Evolutionary conservation across 1,140 invertebrate species (phyloP), one percentile per base, ranked within the genome.

Genomic region (Druon quercuslanigerum): DNA sequence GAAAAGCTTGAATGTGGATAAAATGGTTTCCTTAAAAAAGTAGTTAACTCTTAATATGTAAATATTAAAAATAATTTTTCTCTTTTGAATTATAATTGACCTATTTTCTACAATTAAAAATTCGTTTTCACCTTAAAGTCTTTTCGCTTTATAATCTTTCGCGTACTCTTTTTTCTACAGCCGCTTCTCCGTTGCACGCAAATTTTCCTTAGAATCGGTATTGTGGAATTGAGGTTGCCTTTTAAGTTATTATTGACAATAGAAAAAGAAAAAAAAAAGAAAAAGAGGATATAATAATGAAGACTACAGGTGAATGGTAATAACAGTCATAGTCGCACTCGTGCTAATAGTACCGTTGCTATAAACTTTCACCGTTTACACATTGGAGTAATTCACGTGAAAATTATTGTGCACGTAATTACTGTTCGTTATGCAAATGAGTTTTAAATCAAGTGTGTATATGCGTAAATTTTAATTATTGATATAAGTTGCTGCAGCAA

Each of bases 371-470:
- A 40, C 60, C 60, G 33, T 25, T 40, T n/a, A 16, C 6, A 66
- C 25, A 46, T 66, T 66, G 33, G n/a, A 66, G 60, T 66, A 66
- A 66, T 66, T 40, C 40, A 25, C 46, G n/a, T 66, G 60, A 40
- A 40, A 66, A 66, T 66, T 66, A 66, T 66, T 66, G 33, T 40
- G 33, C 25, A 66, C 40, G 25, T 40, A 66, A 66, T 66, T 66
- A 20, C 60, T 40, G 14, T 66, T 33, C 60, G 60, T 66, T 66
- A 66, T 66, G 33, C 40, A 66, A 66, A 66, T 66, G 60, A 66
- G 60, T 66, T n/a, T 33, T 66, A 25, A 33, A 66, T 66, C 13
- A 66, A 66, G 13, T 66, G 14, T 66, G 6, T 66, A 66, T 66
- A 33, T 40, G n/a, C 17, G 33, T 66, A 12, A n/a, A 56, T 56